Base-by-base conservation (phyloP, 2,113 vertebrate genomes). In the Neotragus moschatus region DNA sequence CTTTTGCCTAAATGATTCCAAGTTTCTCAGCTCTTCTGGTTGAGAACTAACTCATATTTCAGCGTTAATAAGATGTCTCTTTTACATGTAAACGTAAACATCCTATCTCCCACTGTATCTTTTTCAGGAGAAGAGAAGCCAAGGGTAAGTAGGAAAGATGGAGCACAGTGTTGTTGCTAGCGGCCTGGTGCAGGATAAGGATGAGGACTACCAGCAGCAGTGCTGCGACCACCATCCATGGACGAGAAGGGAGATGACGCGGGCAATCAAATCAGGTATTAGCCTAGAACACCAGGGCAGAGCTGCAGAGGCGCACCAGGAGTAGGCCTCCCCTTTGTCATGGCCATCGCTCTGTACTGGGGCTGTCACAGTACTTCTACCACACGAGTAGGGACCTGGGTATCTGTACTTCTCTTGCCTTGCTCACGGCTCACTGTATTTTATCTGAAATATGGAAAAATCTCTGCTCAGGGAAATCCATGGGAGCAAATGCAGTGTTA, bases 391-490 rank as follows among this genome's bases (percentile, higher is more conserved):
- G 81, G 60, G 77, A 75, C 23, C 33, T 30, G 23, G 51, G 61
- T 58, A 73, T 39, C 80, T 96, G 87, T 60, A 33, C 23, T 28
- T 94, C 81, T 88, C 80, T 33, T 66, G 39, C 75, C 79, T 92
- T 39, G 19, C 45, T 96, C 47, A 45, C 12, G 90, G 90, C 88
- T 93, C 39, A 84, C 63, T 84, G 13, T 60, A 33, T 73, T 92
- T 90, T 56, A 81, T 90, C 75, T 61, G 60, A 96, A 94, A 94
- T 82, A 61, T 43, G 61, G 94, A 94, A 55, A 28, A 79, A 84
- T 84, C 85, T 96, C 95, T 96, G 73, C 96, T 97, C 77, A 89
- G 80, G 81, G 79, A 89, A 92, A 89, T 75, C 80, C 45, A 39
- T n/a, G 56, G 81, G 89, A 73, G 47, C 33, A 93, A 96, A 91